These are phyloP conservation scores for Sitodiplosis mosellana DNA, from an alignment of 1,140 invertebrate species.

Conservation along the genomic window DNA sequence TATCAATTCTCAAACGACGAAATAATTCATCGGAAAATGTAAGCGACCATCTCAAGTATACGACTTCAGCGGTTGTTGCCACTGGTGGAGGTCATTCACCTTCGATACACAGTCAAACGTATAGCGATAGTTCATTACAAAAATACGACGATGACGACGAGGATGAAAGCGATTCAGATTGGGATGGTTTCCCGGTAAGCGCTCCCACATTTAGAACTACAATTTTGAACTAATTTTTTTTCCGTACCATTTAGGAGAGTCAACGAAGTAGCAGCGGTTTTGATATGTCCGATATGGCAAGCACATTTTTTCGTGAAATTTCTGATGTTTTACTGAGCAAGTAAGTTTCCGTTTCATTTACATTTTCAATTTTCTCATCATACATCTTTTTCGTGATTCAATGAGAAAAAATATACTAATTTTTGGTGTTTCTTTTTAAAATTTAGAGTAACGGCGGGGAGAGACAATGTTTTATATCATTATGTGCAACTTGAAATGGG, in stretches of 20 bases:
- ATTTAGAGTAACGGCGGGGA: slow-evolving; percentile 38
- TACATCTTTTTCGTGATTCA: too few species aligned
- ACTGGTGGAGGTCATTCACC: slow-evolving; percentile 3
- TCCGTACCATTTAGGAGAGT: slow-evolving; percentile 41
- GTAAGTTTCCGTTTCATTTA: slow-evolving; percentile 15
- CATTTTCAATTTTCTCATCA: too few species aligned
- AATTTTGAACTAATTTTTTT: too few species aligned
- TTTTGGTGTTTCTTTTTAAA: too few species aligned
- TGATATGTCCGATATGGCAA: slow-evolving; percentile 48
- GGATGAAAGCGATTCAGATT: slow-evolving; percentile 32
- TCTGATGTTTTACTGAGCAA: slow-evolving; percentile 41
- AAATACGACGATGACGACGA: slow-evolving; percentile 12
- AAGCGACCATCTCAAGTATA: background rate
- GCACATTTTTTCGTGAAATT: slow-evolving; percentile 48
- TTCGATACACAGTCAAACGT: slow-evolving; percentile 21
- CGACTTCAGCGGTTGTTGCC: background rate
- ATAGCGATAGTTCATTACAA: slow-evolving; percentile 16
- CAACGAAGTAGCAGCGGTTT: slow-evolving; percentile 39
- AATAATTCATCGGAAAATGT: slow-evolving; percentile 33
- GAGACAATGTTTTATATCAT: slow-evolving; percentile 45
- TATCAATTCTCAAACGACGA: slow-evolving; percentile 35
- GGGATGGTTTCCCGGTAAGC: slow-evolving; percentile 28
- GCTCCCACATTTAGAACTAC: too few species aligned
- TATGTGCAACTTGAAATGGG: slow-evolving; percentile 45
- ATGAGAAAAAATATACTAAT: too few species aligned